Conservation (phyloP, 23 tunicate species). For the Botrylloides violaceus region DNA sequence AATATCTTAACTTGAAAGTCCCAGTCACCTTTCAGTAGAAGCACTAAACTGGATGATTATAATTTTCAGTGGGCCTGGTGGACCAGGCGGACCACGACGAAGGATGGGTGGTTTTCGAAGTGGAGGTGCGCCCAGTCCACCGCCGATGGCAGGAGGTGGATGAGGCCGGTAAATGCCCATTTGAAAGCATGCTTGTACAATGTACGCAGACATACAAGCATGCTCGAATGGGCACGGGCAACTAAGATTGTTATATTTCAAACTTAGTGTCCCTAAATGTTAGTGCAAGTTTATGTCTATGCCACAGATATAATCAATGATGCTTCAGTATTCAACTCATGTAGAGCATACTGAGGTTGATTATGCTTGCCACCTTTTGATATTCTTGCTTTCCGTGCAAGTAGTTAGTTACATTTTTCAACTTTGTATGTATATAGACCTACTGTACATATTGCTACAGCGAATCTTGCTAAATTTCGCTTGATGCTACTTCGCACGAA, state of each 20-base stretch:
- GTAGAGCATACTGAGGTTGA: constrained; percentile 5
- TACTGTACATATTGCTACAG: too few relatives aligned
- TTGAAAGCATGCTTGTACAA: too few relatives aligned
- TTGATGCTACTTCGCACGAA: too few relatives aligned
- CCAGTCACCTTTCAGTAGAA: not conserved
- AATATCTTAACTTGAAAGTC: too few relatives aligned
- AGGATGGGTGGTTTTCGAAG: constrained; percentile 49
- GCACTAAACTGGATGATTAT: not conserved
- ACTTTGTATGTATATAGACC: too few relatives aligned
- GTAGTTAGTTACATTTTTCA: too few relatives aligned
- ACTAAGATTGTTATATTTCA: not conserved
- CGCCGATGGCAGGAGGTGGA: constrained; percentile 87
- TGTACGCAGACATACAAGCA: too few relatives aligned
- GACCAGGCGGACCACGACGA: constrained; percentile 39
- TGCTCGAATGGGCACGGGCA: not conserved
- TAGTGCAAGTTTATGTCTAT: not conserved
- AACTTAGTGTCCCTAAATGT: not conserved
- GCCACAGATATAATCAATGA: constrained; percentile 14
- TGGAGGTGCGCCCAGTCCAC: constrained; percentile 47
- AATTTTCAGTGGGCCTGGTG: constrained; percentile 60
- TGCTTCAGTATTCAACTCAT: constrained; percentile 14
- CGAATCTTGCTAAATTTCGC: too few relatives aligned
- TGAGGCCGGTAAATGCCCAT: constrained; percentile 92
- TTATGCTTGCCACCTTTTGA: constrained; percentile 1
- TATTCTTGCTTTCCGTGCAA: too few relatives aligned